Base-by-base conservation (phyloP, 1,140 invertebrate genomes). In the Coptotermes formosanus region DNA sequence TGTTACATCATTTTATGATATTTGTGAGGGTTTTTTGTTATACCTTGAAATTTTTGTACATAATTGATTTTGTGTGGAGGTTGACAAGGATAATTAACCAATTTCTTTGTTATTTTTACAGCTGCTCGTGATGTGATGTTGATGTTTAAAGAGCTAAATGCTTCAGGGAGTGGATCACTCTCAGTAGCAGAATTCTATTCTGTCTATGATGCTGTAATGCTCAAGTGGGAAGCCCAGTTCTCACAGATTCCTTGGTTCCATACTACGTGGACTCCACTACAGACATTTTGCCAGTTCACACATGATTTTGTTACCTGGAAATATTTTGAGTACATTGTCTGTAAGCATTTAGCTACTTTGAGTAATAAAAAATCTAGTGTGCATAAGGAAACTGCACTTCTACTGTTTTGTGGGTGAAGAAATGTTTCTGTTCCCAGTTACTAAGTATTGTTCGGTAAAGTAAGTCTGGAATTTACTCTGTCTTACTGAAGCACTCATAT, bases 71-170 rank as follows among this genome's bases (percentile, higher is more conserved):
- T n/a, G 25, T 55, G 21, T 55, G 52, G 21, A 55, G 21, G 45
- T 55, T 55, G 52, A 21, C 52, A 19, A 4, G 16, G 3, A 55
- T 55, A 21, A 16, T 55, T 55, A 55, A 4, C 52, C 52, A 55
- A 21, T 55, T 55, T 19, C 52, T 55, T 21, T 55, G 48, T 55
- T 75, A 7, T 75, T 25, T 85, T 90, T 92, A 21, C 90, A 97
- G 96, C 92, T 88, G 92, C 93, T n/a, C 91, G 94, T 89, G 96
- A 98, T 90, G 93, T 95, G 32, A 94, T 97, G 88, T 91, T 98
- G 86, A 95, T 96, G 92, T 98, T 97, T 92, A 95, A 95, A 89
- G 94, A 95, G 87, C 91, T 97, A 88, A 97, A 97, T 89, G 90
- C 91, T 43, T 94, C 94, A 11, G 93, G 92, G 30, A 93, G 91